Percentiles rank a stretch among this genome's conserved stretches.
Conservation (phyloP, 1,140 invertebrate species). For the Phymorhynchus buccinoides region DNA sequence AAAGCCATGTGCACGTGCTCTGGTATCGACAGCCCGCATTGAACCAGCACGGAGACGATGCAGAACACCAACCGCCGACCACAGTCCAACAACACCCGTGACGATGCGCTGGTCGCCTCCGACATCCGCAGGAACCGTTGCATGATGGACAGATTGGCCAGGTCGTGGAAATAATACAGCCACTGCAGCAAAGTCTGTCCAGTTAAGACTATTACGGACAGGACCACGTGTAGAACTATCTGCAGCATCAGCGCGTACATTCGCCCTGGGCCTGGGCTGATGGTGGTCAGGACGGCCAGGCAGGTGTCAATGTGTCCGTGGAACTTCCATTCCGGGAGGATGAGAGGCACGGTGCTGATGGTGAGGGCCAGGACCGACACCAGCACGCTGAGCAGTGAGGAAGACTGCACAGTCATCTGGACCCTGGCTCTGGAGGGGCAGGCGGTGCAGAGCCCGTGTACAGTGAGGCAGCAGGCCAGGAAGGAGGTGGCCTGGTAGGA, state of each 20-base stretch:
- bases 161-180: neutral
- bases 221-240: neutral
- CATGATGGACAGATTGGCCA: neutral
- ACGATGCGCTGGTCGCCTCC: neutral
- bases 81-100: neutral
- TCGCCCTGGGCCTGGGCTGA: neutral
- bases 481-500: neutral
- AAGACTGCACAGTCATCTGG: neutral
- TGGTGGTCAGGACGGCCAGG: neutral
- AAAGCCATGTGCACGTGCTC: neutral
- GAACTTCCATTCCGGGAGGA: slow-evolving; percentile 1
- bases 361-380: neutral
- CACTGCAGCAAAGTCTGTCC: neutral
- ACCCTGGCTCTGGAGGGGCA: no score
- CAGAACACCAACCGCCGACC: neutral
- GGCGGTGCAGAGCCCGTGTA: neutral
- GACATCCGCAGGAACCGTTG: neutral
- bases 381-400: neutral
- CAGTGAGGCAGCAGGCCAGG: neutral
- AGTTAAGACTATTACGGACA: neutral
- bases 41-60: neutral
- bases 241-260: neutral
- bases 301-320: neutral
- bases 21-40: neutral
- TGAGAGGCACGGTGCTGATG: neutral